phyloP scores from a whole-genome alignment of 2,797 vertebrate genomes.

The Urosaurus nigricauda region DNA sequence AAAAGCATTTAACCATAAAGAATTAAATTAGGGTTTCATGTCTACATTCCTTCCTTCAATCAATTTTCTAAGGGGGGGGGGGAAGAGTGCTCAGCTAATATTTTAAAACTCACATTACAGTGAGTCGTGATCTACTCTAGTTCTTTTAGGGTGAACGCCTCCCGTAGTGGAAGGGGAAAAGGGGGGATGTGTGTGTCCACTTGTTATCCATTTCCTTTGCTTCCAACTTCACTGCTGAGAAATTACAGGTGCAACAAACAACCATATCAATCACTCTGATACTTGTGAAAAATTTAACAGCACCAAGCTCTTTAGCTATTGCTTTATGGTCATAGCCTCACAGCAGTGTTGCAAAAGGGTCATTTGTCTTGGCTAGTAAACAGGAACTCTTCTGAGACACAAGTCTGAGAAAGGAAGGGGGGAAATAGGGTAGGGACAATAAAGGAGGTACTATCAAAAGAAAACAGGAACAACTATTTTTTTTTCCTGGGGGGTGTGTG shows the following conservation, averaged over 20 bases:
- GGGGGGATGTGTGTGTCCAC: background rate
- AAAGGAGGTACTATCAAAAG: background rate
- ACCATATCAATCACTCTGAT: constrained; percentile 36
- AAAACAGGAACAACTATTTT: background rate
- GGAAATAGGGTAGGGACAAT: background rate
- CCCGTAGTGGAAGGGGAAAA: background rate
- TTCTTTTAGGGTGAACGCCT: constrained; percentile 1
- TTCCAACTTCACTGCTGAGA: constrained; percentile 43
- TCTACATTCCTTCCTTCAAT: constrained; percentile 1
- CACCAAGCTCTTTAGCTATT: constrained; percentile 52
- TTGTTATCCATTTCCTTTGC: constrained; percentile 9
- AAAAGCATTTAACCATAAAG: background rate
- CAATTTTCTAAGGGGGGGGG: background rate
- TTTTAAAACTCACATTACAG: constrained; percentile 22
- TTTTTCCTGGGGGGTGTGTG: background rate
- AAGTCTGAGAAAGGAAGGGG: background rate
- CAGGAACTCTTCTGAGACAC: background rate
- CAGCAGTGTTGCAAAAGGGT: constrained; percentile 45
- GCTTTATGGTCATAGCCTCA: constrained; percentile 50
- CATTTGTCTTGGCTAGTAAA: constrained; percentile 42
- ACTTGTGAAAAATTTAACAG: constrained; percentile 42
- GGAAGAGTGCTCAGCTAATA: background rate
- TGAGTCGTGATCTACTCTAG: background rate
- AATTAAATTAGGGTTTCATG: background rate
- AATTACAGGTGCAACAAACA: constrained; percentile 31